Conservation (phyloP, 2,888 invertebrate species). For the Dione vanillae region DNA sequence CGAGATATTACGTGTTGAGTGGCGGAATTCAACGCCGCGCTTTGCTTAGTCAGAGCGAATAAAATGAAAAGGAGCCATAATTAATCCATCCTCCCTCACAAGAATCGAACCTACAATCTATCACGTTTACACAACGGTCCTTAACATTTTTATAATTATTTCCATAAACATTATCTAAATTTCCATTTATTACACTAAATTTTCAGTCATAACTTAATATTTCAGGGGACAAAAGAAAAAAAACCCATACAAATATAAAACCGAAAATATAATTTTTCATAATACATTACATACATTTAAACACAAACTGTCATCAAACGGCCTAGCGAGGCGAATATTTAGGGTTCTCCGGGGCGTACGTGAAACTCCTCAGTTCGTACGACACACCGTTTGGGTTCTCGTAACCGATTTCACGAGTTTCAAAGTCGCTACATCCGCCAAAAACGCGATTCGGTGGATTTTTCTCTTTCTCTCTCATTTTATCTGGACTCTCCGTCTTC, state of each 20-base stretch:
- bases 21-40: too few relatives aligned
- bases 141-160: too few relatives aligned
- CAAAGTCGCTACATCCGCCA: constrained; percentile 70
- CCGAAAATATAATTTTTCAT: constrained; percentile 79
- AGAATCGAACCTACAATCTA: too few relatives aligned
- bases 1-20: too few relatives aligned
- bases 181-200: too few relatives aligned
- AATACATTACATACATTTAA: constrained; percentile 65
- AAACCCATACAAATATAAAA: constrained; percentile 61
- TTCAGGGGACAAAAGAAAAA: constrained; percentile 34
- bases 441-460: constrained; percentile 68
- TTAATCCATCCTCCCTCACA: too few relatives aligned
- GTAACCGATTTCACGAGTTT: constrained; percentile 61
- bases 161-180: too few relatives aligned
- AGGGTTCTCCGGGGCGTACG: constrained; percentile 94
- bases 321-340: constrained; percentile 89
- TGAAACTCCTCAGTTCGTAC: constrained; percentile 94
- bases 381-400: constrained; percentile 84
- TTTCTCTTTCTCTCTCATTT: constrained; percentile 25
- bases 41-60: too few relatives aligned
- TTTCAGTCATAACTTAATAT: too few relatives aligned
- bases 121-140: too few relatives aligned
- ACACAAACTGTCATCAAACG: constrained; percentile 54
- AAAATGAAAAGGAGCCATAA: too few relatives aligned
- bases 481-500: constrained; percentile 43